Conservation (phyloP, 2,113 vertebrate genomes). For the Aegypius monachus region DNA sequence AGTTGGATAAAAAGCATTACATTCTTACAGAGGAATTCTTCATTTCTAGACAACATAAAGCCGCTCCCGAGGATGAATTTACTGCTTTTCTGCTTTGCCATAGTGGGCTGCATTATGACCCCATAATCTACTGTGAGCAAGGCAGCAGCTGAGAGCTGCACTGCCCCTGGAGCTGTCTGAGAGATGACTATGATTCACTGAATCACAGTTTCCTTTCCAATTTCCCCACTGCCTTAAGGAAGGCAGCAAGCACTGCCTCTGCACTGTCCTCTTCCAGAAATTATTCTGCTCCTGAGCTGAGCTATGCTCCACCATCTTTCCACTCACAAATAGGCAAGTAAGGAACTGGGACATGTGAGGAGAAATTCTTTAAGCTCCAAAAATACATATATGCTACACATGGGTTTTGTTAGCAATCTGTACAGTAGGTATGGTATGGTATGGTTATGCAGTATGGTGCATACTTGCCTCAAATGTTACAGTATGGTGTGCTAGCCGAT, state of each 20-base stretch:
- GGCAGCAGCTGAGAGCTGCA: neutral
- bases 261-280: neutral
- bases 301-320: neutral
- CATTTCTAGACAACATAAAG: slow-evolving; percentile 24
- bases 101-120: neutral
- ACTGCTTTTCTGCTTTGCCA: neutral
- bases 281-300: neutral
- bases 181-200: neutral
- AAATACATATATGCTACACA: neutral
- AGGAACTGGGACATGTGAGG: neutral
- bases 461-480: neutral
- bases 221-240: neutral
- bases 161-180: neutral
- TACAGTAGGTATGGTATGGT: neutral
- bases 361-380: neutral
- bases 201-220: neutral
- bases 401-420: neutral
- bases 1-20: neutral
- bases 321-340: neutral
- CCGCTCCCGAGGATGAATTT: neutral
- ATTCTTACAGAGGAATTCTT: slow-evolving; percentile 14
- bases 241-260: neutral
- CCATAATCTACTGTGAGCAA: neutral
- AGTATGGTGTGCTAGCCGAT: neutral
- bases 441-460: neutral